Percentiles rank a stretch among this genome's conserved stretches.
Evolutionary conservation across 2,113 vertebrate species (phyloP).

Genomic region (Aleadryas rufinucha): DNA sequence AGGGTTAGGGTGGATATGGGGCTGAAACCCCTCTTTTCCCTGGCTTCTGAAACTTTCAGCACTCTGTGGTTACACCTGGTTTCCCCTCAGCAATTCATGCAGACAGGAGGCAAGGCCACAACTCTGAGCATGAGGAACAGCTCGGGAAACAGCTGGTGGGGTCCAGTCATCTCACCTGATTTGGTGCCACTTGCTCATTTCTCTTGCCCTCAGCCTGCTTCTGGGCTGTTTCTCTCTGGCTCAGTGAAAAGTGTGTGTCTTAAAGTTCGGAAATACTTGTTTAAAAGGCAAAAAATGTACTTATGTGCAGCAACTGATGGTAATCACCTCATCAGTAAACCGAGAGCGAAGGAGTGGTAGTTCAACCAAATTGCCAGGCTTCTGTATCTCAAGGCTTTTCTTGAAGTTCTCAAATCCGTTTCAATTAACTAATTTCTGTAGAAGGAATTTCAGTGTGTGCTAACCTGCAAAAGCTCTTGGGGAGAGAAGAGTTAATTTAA

Average conservation of each 20-base stretch:
- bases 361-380: not conserved
- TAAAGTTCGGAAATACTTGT: not conserved
- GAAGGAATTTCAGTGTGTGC: rapidly evolving
- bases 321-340: not conserved
- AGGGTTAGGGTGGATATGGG: not conserved
- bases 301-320: not conserved
- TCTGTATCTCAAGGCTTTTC: not conserved
- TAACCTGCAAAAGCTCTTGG: not conserved
- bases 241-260: not conserved
- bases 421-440: not conserved
- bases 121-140: not conserved
- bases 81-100: not conserved
- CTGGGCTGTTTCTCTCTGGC: not conserved
- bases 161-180: not conserved
- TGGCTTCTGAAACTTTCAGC: not conserved
- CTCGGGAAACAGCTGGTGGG: not conserved
- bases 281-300: not conserved
- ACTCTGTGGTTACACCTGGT: not conserved
- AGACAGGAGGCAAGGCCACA: not conserved
- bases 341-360: not conserved
- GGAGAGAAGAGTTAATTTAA: not conserved
- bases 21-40: not conserved
- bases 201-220: not conserved
- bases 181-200: not conserved
- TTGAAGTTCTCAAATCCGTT: not conserved